Base-by-base conservation (phyloP, 2,888 invertebrate species). In the Drosophila peninsularis region DNA sequence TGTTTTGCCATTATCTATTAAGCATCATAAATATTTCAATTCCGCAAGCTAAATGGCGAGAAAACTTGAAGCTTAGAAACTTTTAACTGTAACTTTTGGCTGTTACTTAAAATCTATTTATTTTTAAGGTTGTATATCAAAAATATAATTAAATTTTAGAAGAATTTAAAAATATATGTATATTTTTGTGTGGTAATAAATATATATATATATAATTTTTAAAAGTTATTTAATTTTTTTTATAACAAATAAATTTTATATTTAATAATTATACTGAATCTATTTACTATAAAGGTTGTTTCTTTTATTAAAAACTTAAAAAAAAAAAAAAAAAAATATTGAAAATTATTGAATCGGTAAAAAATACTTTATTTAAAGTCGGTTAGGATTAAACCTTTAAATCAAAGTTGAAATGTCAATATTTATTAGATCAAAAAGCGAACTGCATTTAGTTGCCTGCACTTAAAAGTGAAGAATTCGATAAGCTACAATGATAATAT, bases 1-100 rank as follows among this genome's bases (percentile, higher is more conserved):
- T 52, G 21, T 52, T 5, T 17, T 49, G 49, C 55, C 44, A 63
- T 73, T 73, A 62, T 58, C 37, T 72, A 41, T 36, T 61, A 47
- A 47, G 47, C 47, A 52, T 47, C 21, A 47, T 34, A 61, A 61
- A 62, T 49, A 49, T 49, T 62, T 61, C 45, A 47, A 39, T 37
- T 45, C 9, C 37, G 14, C 21, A 2, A 37, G 21, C 45, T 13
- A 41, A 14, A 41, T 39, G 34, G 24, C 7, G 32, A 24, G 21
- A 24, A 34, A 27, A 27, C n/a, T 7, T 10, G 5, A 36, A 14
- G 3, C 6, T 17, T 27, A 13, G 6, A 17, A 53, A 41, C 13
- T 32, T 47, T 47, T 4, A 13, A 11, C 6, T 14, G 11, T 30
- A 11, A 17, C n/a, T 45, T n/a, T 14, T 14, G 21, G 11, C 2